A percentile compares a stretch with the other conserved stretches of the same genome.
phyloP scores from a whole-genome alignment of 2,888 invertebrate species.

The Pachycephus smyrnensis region DNA sequence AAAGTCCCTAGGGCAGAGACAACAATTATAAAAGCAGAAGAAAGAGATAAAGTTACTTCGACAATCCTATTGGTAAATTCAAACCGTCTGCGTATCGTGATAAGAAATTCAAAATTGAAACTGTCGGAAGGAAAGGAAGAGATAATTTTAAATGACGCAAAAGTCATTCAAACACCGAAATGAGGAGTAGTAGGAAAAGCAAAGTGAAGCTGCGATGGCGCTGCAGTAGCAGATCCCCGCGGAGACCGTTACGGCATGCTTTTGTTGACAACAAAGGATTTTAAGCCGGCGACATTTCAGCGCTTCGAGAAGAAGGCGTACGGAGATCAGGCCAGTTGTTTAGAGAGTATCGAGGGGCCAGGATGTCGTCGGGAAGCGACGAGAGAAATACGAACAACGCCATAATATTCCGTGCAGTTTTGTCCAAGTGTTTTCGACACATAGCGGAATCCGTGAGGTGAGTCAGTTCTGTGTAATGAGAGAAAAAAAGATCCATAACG shows the following conservation, averaged over 20 bases:
- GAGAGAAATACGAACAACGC: slow-evolving; percentile 41
- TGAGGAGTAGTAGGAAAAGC: neutral
- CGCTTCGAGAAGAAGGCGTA: neutral
- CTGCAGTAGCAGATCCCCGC: slow-evolving; percentile 1
- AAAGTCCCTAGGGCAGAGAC: no score
- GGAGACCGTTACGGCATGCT: slow-evolving; percentile 38
- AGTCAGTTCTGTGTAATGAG: slow-evolving; percentile 24
- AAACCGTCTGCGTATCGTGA: neutral
- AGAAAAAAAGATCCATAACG: neutral
- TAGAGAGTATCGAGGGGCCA: neutral
- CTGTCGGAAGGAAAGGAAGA: neutral
- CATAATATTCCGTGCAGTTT: slow-evolving; percentile 44
- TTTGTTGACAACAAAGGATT: slow-evolving; percentile 33
- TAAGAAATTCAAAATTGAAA: neutral
- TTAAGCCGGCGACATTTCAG: slow-evolving; percentile 18
- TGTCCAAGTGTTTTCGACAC: slow-evolving; percentile 44
- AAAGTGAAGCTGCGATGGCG: neutral
- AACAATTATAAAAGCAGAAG: neutral
- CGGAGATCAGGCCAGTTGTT: neutral
- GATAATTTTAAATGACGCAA: neutral
- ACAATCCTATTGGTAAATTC: neutral
- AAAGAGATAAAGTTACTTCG: neutral
- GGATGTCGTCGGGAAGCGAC: neutral
- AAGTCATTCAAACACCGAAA: neutral
- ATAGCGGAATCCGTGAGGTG: slow-evolving; percentile 55